Percentiles rank a stretch among this genome's conserved stretches.
phyloP scores from a whole-genome alignment of 1,140 invertebrate species.

The Phocides pigmalion region DNA sequence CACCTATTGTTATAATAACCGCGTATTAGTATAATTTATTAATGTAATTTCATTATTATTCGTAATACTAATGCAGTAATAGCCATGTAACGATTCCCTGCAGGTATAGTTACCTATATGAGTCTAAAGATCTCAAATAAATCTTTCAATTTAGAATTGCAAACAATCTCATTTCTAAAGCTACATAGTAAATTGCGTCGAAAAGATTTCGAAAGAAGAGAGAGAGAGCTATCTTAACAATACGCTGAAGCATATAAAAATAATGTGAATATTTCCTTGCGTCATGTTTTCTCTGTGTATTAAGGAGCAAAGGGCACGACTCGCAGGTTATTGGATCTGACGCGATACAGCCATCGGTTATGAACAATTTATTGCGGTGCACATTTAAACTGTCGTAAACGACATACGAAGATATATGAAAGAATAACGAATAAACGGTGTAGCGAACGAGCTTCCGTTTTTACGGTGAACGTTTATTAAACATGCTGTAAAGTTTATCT shows the following conservation, averaged over 20 bases:
- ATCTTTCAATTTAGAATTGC: no score
- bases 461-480: background rate
- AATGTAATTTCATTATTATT: background rate
- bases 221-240: slow-evolving; percentile 9
- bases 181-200: background rate
- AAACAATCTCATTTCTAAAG: no score
- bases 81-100: no score
- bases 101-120: no score
- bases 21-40: background rate
- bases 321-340: slow-evolving; percentile 2
- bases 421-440: background rate
- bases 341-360: slow-evolving; percentile 2
- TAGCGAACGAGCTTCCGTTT: background rate
- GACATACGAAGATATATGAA: slow-evolving; percentile 6
- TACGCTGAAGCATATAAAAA: background rate
- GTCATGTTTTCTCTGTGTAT: slow-evolving; percentile 6
- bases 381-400: background rate
- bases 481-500: background rate
- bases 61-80: background rate
- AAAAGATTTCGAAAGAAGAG: background rate
- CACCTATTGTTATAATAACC: background rate
- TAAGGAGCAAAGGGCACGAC: background rate
- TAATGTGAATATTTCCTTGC: slow-evolving; percentile 8
- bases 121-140: no score
- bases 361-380: slow-evolving; percentile 2